Conservation (phyloP, 2,797 vertebrate species). For the Pagetopsis macropterus region DNA sequence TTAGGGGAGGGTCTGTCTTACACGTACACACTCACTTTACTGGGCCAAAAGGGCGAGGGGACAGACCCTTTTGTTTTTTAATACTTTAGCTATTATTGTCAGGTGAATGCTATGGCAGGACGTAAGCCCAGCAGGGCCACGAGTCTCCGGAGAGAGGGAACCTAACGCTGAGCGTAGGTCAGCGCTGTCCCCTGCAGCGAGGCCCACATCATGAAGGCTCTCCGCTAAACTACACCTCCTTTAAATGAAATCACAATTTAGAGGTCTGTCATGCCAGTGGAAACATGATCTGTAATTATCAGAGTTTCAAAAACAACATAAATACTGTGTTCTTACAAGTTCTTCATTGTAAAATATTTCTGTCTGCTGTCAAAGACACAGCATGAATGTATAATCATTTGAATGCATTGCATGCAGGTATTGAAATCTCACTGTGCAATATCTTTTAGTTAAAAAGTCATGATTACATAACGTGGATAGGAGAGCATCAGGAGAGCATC, state of each 20-base stretch:
- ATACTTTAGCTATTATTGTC: conserved; percentile 22
- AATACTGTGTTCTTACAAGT: conserved; percentile 9
- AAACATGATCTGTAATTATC: conserved; percentile 25
- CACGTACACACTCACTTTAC: conserved; percentile 33
- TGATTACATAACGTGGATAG: conserved; percentile 45
- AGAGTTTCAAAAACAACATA: conserved; percentile 9
- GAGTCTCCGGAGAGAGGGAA: conserved; percentile 38
- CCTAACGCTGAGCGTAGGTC: conserved; percentile 37
- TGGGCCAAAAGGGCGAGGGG: conserved; percentile 36
- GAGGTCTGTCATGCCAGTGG: conserved; percentile 43
- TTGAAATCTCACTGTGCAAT: conserved; percentile 38
- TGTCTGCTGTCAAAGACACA: conserved; percentile 34
- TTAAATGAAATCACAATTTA: conserved; percentile 14
- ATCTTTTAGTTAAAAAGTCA: conserved; percentile 45
- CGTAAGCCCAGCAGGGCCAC: conserved; percentile 31
- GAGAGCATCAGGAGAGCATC: conserved; percentile 32
- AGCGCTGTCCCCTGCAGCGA: conserved; percentile 34
- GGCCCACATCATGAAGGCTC: neutral
- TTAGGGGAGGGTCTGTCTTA: conserved; percentile 38
- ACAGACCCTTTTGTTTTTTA: conserved; percentile 36
- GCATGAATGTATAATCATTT: conserved; percentile 17
- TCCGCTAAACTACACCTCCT: conserved; percentile 19
- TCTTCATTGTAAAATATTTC: conserved; percentile 2
- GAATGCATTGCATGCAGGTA: conserved; percentile 24
- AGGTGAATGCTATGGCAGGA: conserved; percentile 29